Percentiles rank a stretch among this genome's conserved stretches.
These are phyloP conservation scores for Sceloporus undulatus DNA, from an alignment of 2,113 vertebrate species.

Conservation along the genomic window DNA sequence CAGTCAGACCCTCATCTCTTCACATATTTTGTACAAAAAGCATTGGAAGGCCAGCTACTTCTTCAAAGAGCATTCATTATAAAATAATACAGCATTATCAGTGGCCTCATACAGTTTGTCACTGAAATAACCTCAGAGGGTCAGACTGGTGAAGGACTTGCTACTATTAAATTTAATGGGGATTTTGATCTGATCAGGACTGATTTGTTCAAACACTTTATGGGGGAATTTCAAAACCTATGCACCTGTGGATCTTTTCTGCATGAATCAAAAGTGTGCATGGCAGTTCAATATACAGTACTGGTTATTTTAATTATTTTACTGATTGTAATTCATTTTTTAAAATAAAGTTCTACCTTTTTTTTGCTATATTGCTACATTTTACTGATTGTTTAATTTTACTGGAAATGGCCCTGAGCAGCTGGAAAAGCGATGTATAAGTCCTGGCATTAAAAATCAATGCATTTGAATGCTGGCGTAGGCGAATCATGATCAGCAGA, in stretches of 20 bases:
- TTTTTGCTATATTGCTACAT: neutral
- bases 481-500: no score
- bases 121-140: neutral
- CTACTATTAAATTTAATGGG: neutral
- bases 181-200: neutral
- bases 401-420: neutral
- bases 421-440: neutral
- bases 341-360: neutral
- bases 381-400: no score
- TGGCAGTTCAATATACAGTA: neutral
- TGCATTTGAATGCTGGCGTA: no score
- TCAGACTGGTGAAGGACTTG: neutral
- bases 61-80: slow-evolving; percentile 4
- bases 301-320: neutral
- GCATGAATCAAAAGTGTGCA: neutral
- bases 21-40: slow-evolving; percentile 8
- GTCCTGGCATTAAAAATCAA: no score
- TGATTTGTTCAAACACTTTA: neutral
- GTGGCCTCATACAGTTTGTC: neutral
- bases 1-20: slow-evolving; percentile 7
- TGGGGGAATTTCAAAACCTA: neutral
- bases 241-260: neutral
- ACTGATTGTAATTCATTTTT: neutral
- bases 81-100: neutral
- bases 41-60: neutral